phyloP scores from a whole-genome alignment of 2,888 invertebrate species.

The Diadegma fenestrale region DNA sequence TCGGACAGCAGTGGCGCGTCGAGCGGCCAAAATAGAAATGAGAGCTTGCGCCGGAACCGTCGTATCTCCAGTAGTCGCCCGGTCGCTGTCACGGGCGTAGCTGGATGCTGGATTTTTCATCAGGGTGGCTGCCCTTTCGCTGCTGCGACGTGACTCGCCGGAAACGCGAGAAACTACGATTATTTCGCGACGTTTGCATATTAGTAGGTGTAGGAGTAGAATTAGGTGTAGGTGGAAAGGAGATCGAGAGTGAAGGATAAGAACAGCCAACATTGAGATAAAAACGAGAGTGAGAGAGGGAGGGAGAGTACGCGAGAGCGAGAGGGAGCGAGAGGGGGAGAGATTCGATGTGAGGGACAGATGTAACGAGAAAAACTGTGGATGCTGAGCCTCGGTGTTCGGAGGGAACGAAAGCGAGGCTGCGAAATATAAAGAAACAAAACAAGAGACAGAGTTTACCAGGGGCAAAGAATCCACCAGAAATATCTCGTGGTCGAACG shows the following conservation, averaged over 20 bases:
- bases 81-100: conserved; percentile 84
- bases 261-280: conserved; percentile 5
- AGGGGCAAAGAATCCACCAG: conserved; percentile 20
- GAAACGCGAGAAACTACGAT: conserved; percentile 66
- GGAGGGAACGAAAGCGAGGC: conserved; percentile 48
- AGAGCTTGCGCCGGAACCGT: conserved; percentile 82
- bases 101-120: conserved; percentile 81
- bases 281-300: conserved; percentile 2
- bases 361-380: conserved; percentile 49
- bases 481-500: conserved; percentile 46
- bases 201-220: conserved; percentile 70
- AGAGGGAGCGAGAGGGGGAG: conserved; percentile 9
- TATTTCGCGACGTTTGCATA: conserved; percentile 65
- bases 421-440: conserved; percentile 7
- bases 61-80: conserved; percentile 81
- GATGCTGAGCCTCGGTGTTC: conserved; percentile 34
- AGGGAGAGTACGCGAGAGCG: conserved; percentile 16
- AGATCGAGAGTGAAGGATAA: not conserved
- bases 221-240: conserved; percentile 70
- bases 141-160: conserved; percentile 69
- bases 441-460: conserved; percentile 4
- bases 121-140: conserved; percentile 72
- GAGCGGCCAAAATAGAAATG: conserved; percentile 79
- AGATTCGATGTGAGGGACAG: conserved; percentile 15
- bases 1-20: conserved; percentile 76